Conservation (phyloP, 2,113 vertebrate genomes). For the Thamnophis sirtalis region DNA sequence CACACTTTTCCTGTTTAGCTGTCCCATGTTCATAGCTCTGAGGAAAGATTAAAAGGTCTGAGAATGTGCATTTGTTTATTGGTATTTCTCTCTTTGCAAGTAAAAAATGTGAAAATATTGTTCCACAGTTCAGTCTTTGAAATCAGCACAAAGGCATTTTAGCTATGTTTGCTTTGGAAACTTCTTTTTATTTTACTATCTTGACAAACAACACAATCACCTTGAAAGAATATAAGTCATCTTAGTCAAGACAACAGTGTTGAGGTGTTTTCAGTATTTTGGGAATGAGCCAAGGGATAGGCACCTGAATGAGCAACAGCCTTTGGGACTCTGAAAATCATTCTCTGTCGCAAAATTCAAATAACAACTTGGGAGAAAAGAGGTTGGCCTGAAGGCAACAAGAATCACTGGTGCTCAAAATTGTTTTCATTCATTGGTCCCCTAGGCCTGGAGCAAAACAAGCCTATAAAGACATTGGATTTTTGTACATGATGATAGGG, state of each 20-base stretch:
- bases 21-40: constrained; percentile 31
- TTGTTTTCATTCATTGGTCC: constrained; percentile 15
- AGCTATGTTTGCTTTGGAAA: constrained; percentile 36
- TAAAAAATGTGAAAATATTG: not conserved
- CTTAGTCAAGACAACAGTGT: not conserved
- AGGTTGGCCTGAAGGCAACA: not conserved
- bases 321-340: not conserved
- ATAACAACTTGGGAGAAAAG: constrained; percentile 34
- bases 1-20: constrained; percentile 58
- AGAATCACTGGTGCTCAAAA: constrained; percentile 31
- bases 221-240: not conserved
- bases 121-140: not conserved
- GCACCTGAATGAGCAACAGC: not conserved
- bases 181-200: not conserved
- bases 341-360: constrained; percentile 37
- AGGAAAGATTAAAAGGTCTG: constrained; percentile 38
- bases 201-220: not conserved
- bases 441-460: constrained; percentile 19
- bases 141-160: not conserved
- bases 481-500: not conserved
- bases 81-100: not conserved
- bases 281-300: not conserved
- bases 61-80: not conserved
- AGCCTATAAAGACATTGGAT: not conserved
- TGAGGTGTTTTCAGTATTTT: constrained; percentile 13